A percentile compares a stretch with the other conserved stretches of the same genome.
These are phyloP conservation scores for Periophthalmus magnuspinnatus DNA, from an alignment of 2,797 vertebrate species.

Conservation along the genomic window DNA sequence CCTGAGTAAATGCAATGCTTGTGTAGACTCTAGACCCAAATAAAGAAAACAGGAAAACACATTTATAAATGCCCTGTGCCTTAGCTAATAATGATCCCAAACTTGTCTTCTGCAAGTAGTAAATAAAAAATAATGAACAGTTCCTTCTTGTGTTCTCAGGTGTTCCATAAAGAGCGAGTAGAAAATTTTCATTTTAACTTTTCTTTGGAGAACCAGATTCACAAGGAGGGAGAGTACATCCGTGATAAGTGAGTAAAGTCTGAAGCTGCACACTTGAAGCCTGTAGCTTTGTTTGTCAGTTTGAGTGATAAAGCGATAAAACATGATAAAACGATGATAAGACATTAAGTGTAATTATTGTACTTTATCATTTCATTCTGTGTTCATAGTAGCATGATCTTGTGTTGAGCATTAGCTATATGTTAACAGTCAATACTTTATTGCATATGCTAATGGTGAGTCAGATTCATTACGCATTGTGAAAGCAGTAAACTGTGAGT, in stretches of 20 bases:
- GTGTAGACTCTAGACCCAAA: background rate
- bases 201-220: constrained; percentile 91
- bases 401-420: constrained; percentile 29
- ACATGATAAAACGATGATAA: background rate
- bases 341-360: background rate
- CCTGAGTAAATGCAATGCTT: background rate
- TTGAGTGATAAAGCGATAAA: background rate
- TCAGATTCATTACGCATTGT: constrained; percentile 10
- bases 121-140: background rate
- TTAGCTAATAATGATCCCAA: background rate
- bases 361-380: constrained; percentile 41
- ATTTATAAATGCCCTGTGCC: background rate
- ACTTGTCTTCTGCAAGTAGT: background rate
- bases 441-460: constrained; percentile 34
- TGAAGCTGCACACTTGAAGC: background rate
- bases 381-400: constrained; percentile 29
- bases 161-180: constrained; percentile 82
- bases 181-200: constrained; percentile 90
- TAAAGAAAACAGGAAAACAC: background rate
- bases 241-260: constrained; percentile 84
- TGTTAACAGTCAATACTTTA: constrained; percentile 14
- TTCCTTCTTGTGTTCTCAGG: constrained; percentile 30
- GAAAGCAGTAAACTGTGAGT: constrained; percentile 22
- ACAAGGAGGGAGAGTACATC: constrained; percentile 86
- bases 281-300: background rate